These are phyloP conservation scores for Proisotoma minuta DNA, from an alignment of 2,888 invertebrate genomes.

Conservation along the genomic window DNA sequence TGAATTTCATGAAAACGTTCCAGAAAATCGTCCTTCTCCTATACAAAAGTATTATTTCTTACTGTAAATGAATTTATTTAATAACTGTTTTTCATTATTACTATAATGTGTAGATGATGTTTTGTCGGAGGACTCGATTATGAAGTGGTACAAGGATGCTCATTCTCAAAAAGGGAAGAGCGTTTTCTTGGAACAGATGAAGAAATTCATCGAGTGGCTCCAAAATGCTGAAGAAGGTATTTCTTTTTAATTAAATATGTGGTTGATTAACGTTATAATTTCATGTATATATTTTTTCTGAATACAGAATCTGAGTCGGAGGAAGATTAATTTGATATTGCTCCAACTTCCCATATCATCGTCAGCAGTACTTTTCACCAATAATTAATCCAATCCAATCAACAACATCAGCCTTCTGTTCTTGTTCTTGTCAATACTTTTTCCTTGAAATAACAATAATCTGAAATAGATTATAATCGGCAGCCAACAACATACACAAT, in stretches of 20 bases:
- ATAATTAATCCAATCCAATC: conserved; percentile 16
- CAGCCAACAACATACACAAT: too few species aligned
- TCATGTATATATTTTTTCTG: neutral
- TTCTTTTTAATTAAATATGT: conserved; percentile 2
- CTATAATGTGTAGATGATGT: conserved; percentile 66
- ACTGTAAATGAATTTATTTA: neutral
- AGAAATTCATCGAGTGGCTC: conserved; percentile 94
- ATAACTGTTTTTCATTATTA: conserved; percentile 7
- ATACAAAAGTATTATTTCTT: conserved; percentile 73
- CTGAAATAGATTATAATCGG: too few species aligned
- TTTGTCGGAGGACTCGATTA: conserved; percentile 87
- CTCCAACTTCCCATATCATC: conserved; percentile 18
- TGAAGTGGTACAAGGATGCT: conserved; percentile 93
- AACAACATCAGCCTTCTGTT: neutral
- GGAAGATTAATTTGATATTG: conserved; percentile 51
- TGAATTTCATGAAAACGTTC: conserved; percentile 98
- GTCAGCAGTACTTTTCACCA: neutral
- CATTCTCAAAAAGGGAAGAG: conserved; percentile 86
- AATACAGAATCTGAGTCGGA: conserved; percentile 58
- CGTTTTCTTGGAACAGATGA: conserved; percentile 97
- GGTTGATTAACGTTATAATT: neutral
- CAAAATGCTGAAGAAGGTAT: conserved; percentile 87
- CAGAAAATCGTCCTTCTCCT: conserved; percentile 93
- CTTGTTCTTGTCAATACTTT: too few species aligned
- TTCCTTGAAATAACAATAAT: too few species aligned